These are phyloP conservation scores for Melanogrammus aeglefinus DNA, from an alignment of 2,797 vertebrate species.

Conservation along the genomic window DNA sequence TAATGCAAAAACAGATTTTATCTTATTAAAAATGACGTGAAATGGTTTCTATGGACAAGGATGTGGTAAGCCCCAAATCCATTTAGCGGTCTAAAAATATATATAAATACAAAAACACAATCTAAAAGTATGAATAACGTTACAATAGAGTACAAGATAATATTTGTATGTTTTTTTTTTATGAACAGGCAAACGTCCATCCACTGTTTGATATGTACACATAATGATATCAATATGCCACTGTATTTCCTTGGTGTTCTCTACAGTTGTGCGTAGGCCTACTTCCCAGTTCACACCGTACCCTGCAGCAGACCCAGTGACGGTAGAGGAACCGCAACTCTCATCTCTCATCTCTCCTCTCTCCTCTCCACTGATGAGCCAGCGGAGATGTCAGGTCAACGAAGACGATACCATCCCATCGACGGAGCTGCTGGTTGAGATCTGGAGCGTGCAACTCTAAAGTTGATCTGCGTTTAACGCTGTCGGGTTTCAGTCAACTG, in stretches of 20 bases:
- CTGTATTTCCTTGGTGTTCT: neutral
- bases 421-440: neutral
- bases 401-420: neutral
- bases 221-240: neutral
- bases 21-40: neutral
- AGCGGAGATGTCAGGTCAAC: neutral
- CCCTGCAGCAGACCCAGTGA: no score
- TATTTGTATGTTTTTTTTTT: neutral
- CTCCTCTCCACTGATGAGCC: neutral
- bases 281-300: no score
- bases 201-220: neutral
- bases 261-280: no score
- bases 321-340: no score
- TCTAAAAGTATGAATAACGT: neutral
- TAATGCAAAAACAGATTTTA: neutral
- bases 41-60: no score
- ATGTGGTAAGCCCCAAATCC: no score
- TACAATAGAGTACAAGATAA: neutral
- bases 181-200: no score
- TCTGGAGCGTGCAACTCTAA: neutral
- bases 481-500: no score
- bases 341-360: no score
- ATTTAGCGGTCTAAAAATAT: no score
- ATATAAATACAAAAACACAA: neutral
- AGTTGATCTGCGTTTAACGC: neutral